These are phyloP conservation scores for Sus cebifrons DNA, from an alignment of 2,797 vertebrate species.

Conservation along the genomic window DNA sequence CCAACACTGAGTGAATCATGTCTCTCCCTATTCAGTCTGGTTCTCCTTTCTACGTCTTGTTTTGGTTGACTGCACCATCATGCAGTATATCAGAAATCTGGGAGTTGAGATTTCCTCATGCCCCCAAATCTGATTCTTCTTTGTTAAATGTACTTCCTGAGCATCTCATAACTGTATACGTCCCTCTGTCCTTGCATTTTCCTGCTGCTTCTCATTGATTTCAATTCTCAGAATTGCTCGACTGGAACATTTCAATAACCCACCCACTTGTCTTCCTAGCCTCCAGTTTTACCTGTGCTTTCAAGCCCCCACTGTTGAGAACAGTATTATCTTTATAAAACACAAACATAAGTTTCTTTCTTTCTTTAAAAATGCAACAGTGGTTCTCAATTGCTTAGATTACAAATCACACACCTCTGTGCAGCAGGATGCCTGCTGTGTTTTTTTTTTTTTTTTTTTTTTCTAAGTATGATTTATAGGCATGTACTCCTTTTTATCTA, in stretches of 20 bases:
- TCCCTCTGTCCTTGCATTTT: neutral
- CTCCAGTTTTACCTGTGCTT: neutral
- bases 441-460: neutral
- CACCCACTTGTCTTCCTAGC: neutral
- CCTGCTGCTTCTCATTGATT: neutral
- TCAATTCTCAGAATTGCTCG: neutral
- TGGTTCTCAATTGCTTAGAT: neutral
- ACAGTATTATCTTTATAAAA: slow-evolving; percentile 42
- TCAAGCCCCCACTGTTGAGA: neutral
- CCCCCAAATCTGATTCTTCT: neutral
- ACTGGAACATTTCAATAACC: neutral
- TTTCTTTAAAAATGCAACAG: neutral
- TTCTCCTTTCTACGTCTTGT: neutral
- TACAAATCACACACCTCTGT: neutral
- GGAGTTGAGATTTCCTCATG: neutral
- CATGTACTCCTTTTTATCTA: no score
- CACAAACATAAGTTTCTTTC: neutral
- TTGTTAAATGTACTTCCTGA: neutral
- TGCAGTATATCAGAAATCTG: neutral
- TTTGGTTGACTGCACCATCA: neutral
- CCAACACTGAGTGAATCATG: neutral
- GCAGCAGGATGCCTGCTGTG: rapidly evolving
- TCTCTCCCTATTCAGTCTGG: neutral
- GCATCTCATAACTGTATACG: neutral
- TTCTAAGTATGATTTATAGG: no score